phyloP scores from a whole-genome alignment of 2,888 invertebrate species.

The Tromatobia lineatoria region DNA sequence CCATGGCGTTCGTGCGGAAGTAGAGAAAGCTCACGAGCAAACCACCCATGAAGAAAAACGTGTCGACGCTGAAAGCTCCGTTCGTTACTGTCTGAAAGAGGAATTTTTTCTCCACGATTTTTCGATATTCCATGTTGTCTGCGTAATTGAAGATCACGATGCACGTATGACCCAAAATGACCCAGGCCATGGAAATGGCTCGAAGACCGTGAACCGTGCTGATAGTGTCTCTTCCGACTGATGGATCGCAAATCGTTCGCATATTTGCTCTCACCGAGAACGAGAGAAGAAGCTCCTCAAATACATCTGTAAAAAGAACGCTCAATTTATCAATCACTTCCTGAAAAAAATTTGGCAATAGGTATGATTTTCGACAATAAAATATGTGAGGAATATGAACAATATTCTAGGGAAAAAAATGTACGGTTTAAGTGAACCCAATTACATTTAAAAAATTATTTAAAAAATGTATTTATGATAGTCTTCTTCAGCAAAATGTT shows the following conservation, averaged over 20 bases:
- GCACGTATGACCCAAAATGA: conserved; percentile 85
- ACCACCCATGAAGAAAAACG: conserved; percentile 88
- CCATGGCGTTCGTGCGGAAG: conserved; percentile 89
- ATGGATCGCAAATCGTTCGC: conserved; percentile 83
- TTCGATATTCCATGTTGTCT: conserved; percentile 88
- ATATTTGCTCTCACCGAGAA: conserved; percentile 84
- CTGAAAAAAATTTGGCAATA: too few species aligned
- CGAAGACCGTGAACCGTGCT: conserved; percentile 84
- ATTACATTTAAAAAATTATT: too few species aligned
- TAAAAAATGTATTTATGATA: too few species aligned
- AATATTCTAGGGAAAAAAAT: too few species aligned
- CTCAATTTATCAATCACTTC: conserved; percentile 12
- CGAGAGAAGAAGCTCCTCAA: conserved; percentile 83
- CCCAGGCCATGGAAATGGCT: conserved; percentile 85
- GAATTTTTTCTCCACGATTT: conserved; percentile 83
- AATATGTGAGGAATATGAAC: too few species aligned
- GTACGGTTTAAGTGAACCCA: too few species aligned
- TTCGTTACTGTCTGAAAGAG: conserved; percentile 85
- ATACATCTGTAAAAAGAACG: conserved; percentile 75
- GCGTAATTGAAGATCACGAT: conserved; percentile 94
- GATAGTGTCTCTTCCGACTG: conserved; percentile 84
- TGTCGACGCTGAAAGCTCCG: conserved; percentile 85
- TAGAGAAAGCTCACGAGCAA: conserved; percentile 94
- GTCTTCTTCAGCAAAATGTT: too few species aligned
- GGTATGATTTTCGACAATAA: too few species aligned